Evolutionary conservation across 2,797 vertebrate genomes (phyloP), one percentile per base, ranked within the genome.

Genomic region (Nannoperca australis): DNA sequence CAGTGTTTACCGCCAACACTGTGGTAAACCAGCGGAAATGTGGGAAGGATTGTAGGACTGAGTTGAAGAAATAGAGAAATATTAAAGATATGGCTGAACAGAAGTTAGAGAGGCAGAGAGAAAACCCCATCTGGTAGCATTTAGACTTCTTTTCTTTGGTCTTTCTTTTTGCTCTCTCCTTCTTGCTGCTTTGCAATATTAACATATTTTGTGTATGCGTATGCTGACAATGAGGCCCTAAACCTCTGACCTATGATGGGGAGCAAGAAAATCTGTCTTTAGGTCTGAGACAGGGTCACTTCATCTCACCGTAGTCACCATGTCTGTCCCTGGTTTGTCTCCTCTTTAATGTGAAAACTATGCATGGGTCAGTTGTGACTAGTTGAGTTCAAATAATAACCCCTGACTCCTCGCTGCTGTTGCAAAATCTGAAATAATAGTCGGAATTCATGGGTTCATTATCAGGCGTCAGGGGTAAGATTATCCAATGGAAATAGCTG

Each of bases 91-190:
- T 40, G 53, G 20, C 64, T 69, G 82, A 85, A 79, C 67, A 77
- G 79, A 82, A 51, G 72, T 73, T 78, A 51, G 67, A 77, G 66
- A 76, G 59, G 81, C 63, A 73, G 85, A 81, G 60, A 83, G 73
- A 73, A 58, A 38, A 12, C 5, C 79, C 85, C 94, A 95, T 94
- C 93, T 95, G 93, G 91, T 89, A 90, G 85, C 81, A 49, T 91
- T 93, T 92, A 94, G 70, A 60, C 77, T 42, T 27, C 24, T 27
- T 27, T 27, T 27, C 24, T 27, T 27, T 27, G 24, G 66, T 78
- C 54, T 79, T 77, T 79, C 77, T 86, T 73, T 54, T 61, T 73
- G 66, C 76, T 65, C 38, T 40, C 61, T 59, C 49, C 66, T 32
- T 70, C 59, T 79, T 58, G 67, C 89, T 92, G 84, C 84, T 92